Conservation (phyloP, 2,113 vertebrate genomes). For the Thunnus thynnus region DNA sequence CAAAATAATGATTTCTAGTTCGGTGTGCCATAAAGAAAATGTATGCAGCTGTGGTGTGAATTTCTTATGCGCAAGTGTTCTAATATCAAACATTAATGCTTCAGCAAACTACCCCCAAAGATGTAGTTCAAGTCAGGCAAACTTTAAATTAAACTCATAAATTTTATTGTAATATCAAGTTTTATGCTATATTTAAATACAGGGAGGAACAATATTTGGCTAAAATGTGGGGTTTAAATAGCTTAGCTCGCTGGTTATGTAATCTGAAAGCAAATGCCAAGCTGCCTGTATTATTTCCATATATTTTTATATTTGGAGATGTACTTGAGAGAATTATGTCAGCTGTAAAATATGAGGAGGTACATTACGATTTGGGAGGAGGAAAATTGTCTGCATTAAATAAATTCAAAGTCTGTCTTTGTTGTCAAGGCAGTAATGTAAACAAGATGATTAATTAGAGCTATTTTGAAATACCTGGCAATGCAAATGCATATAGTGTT, state of each 20-base stretch:
- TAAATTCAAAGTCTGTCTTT: constrained; percentile 21
- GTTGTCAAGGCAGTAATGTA: constrained; percentile 16
- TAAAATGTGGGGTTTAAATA: constrained; percentile 14
- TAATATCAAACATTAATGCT: background rate
- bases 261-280: constrained; percentile 9
- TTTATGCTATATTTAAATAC: background rate
- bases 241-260: background rate
- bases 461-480: background rate
- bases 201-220: background rate
- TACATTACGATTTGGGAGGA: constrained; percentile 16
- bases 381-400: constrained; percentile 36
- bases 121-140: background rate
- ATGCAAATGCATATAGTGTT: background rate
- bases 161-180: background rate
- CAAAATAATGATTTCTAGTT: constrained; percentile 16
- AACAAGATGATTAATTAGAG: constrained; percentile 44
- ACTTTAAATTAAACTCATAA: background rate
- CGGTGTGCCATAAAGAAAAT: background rate
- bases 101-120: background rate
- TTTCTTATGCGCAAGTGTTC: background rate
- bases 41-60: background rate
- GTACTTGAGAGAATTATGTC: constrained; percentile 32
- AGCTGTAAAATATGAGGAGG: constrained; percentile 22
- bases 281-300: constrained; percentile 5
- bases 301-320: constrained; percentile 23